A percentile compares a stretch with the other conserved stretches of the same genome.
These are phyloP conservation scores for Canis aureus DNA, from an alignment of 2,113 vertebrate species.

Conservation along the genomic window DNA sequence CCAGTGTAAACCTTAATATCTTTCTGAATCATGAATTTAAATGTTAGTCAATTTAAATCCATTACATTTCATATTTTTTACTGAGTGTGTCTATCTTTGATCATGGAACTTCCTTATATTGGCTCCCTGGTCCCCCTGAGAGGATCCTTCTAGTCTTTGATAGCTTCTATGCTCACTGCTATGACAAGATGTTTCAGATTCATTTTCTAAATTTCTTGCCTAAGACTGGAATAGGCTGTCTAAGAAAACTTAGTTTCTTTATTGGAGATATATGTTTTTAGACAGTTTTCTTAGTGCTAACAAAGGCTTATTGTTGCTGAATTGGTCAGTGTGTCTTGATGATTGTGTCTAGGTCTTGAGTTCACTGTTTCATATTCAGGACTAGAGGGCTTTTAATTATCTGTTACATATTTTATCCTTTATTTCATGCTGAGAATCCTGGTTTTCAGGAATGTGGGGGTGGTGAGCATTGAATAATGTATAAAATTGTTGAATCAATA, in stretches of 20 bases:
- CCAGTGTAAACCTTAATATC: not conserved
- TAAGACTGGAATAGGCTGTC: not conserved
- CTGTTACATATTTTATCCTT: not conserved
- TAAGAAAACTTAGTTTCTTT: not conserved
- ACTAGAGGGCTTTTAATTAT: not conserved
- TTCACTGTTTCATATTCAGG: not conserved
- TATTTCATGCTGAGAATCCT: not conserved
- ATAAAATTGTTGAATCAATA: not conserved
- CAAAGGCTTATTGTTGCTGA: not conserved
- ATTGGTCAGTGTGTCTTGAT: not conserved
- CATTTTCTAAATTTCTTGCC: not conserved
- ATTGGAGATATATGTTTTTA: slow-evolving; percentile 7
- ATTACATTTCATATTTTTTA: not conserved
- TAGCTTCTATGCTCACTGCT: not conserved
- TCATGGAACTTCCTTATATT: not conserved
- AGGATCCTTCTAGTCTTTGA: not conserved
- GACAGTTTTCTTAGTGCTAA: not conserved
- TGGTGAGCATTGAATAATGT: not conserved
- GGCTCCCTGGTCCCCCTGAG: not conserved
- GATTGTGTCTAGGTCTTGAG: not conserved
- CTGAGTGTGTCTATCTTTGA: not conserved
- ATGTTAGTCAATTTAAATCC: not conserved
- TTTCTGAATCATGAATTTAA: slow-evolving; percentile 5
- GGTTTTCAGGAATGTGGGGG: not conserved
- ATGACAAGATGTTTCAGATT: not conserved